Evolutionary conservation across 1,140 invertebrate species (phyloP), one percentile per base, ranked within the genome.

Genomic region (Lepidurus couesii): DNA sequence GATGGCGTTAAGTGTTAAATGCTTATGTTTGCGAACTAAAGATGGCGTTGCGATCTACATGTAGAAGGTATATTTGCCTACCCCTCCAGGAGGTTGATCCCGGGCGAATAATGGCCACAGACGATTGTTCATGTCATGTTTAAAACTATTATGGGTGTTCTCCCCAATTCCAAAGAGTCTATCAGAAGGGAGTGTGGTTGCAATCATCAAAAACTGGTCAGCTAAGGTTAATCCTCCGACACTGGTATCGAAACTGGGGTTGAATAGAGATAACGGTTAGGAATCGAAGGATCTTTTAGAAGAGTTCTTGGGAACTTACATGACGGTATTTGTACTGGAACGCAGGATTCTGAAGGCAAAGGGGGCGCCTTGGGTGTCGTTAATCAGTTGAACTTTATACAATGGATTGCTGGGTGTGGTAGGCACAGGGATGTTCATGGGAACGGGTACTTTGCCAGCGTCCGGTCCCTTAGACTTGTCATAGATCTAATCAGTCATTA

Each of bases 141-240:
- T 45, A 76, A 79, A 82, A 44, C 73, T 77, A 42, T 80, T 42
- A 75, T 81, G 82, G 43, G 74, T 82, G 81, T 88, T 85, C 81
- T 88, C 88, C 42, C 87, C 87, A 80, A 88, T 85, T 26, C 87
- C 88, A 80, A 86, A 88, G 16, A 88, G 83, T 79, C 87, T 84
- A 34, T 83, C 80, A 13, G 85, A 84, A n/a, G 87, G 86, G 2
- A 89, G 81, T 47, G 81, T 81, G 2, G 87, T 87, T 8, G 85
- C 82, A 53, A 88, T 44, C 76, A 80, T 79, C 26, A 81, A 53
- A 43, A 81, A 81, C 75, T 81, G 80, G 45, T 82, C 76, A 42
- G 81, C 76, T 43, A 78, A 75, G n/a, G 79, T 80, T n/a, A 82
- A 53, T 7, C 81, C 81, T 43, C 81, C 81, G 24, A 81, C 44